A percentile compares a stretch with the other conserved stretches of the same genome.
Evolutionary conservation across 2,113 vertebrate species (phyloP).

Genomic region (Saccopteryx leptura): DNA sequence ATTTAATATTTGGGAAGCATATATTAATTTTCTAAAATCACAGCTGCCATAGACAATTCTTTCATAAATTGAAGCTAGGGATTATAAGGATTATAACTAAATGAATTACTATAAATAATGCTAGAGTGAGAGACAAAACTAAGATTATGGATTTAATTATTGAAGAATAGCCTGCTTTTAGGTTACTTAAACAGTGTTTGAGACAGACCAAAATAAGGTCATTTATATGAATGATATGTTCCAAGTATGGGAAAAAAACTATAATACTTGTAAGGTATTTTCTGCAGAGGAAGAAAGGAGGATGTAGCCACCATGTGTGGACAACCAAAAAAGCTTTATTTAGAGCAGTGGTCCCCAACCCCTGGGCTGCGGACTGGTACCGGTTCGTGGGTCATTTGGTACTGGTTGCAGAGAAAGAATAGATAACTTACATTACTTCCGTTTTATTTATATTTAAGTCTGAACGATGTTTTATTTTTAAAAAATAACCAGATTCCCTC

Average conservation of each 20-base stretch:
- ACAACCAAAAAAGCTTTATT: no score
- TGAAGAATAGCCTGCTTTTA: constrained; percentile 48
- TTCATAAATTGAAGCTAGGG: constrained; percentile 34
- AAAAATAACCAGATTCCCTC: no score
- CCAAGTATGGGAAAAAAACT: neutral
- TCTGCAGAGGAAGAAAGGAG: no score
- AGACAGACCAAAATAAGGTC: constrained; percentile 26
- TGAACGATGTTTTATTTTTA: no score
- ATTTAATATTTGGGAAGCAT: constrained; percentile 47
- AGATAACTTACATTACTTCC: no score
- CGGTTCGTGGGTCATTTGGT: no score
- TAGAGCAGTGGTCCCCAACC: no score
- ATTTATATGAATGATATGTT: neutral
- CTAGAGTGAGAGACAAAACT: constrained; percentile 25
- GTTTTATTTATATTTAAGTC: no score
- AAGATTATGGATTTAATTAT: constrained; percentile 32
- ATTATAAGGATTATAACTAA: constrained; percentile 50
- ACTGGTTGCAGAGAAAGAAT: no score
- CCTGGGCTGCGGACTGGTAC: no score
- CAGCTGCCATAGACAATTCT: constrained; percentile 49
- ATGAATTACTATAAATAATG: constrained; percentile 37
- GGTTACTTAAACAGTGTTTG: constrained; percentile 31
- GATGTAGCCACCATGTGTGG: no score
- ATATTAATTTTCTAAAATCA: constrained; percentile 57
- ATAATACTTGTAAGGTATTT: neutral